A percentile compares a stretch with the other conserved stretches of the same genome.
These are phyloP conservation scores for Anthopleura xanthogrammica DNA, from an alignment of 92 coral and sea anemone genomes.

Conservation along the genomic window DNA sequence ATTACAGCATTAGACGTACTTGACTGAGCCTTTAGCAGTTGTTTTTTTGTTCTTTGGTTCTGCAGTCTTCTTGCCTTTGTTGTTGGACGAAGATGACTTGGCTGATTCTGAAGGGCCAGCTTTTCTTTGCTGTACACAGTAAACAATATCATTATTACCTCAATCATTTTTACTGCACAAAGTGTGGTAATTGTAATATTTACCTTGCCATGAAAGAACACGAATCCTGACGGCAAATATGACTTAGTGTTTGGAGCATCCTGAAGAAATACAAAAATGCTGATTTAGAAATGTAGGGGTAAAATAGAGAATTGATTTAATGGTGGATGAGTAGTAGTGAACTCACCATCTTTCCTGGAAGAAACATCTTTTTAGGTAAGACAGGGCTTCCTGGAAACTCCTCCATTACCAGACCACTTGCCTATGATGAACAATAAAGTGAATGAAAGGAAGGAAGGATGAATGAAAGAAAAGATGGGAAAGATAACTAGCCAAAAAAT, in stretches of 20 bases:
- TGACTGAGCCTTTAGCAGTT: neutral
- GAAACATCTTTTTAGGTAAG: constrained; percentile 74
- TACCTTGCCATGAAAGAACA: constrained; percentile 65
- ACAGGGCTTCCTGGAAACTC: constrained; percentile 87
- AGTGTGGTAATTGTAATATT: neutral
- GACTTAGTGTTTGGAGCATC: constrained; percentile 62
- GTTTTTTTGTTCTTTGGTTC: neutral
- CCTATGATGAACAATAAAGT: constrained; percentile 37
- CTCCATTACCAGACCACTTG: constrained; percentile 66
- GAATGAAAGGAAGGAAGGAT: neutral
- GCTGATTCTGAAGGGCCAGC: constrained; percentile 29
- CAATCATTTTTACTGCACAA: neutral
- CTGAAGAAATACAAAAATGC: constrained; percentile 18
- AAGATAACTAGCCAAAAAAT: neutral
- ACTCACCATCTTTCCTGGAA: constrained; percentile 67
- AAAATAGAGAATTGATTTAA: neutral
- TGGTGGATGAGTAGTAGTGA: too few relatives aligned
- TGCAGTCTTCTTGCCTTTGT: constrained; percentile 25
- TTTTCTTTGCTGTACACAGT: constrained; percentile 23
- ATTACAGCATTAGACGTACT: constrained; percentile 3
- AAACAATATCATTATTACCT: neutral
- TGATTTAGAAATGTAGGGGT: neutral
- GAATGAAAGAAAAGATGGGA: neutral
- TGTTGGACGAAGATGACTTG: constrained; percentile 30
- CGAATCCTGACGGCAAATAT: constrained; percentile 84